Evolutionary conservation across 1,140 invertebrate species (phyloP), one percentile per base, ranked within the genome.

Genomic region (Dendroctonus valens): DNA sequence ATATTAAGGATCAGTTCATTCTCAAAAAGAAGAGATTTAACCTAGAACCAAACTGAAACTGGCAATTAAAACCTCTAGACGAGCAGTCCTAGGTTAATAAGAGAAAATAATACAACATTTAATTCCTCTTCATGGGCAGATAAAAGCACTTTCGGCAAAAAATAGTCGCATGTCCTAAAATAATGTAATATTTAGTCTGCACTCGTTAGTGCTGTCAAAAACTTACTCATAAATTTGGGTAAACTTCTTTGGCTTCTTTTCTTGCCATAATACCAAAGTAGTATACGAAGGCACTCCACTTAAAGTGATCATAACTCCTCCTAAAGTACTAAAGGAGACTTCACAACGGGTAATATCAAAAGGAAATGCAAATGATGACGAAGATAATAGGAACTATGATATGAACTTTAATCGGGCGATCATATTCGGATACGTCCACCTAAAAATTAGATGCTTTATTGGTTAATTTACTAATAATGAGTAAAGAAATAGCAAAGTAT

Each of bases 211-310:
- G n/a, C 26, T 1, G 3, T 26, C 26, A 26, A 26, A 26, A 26
- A 86, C 86, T 84, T 84, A 95, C 93, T 81, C 73, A 91, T 87
- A 5, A 84, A 58, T 44, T 76, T 79, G n/a, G 64, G 81, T 77
- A 70, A 95, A 86, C 74, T 79, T 81, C 53, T 79, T 72, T 0
- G 94, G 93, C 75, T 92, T 91, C 39, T 84, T 83, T 75, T 88
- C 83, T 88, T 89, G 92, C 44, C n/a, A 82, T 79, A 63, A 97
- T 87, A 46, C 92, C 89, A 9, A 91, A 70, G 65, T 88, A 87
- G 79, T 96, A 98, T 15, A 93, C 87, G n/a, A n/a, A 2, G 96
- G 96, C 51, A 97, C 85, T 7, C 94, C 96, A 49, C 90, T 86
- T 12, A 92, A 74, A 3, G 95, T 97, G 71, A 98, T 95, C 11